Base-by-base conservation (phyloP, 2,888 invertebrate species). In the Eupithecia vulgata region DNA sequence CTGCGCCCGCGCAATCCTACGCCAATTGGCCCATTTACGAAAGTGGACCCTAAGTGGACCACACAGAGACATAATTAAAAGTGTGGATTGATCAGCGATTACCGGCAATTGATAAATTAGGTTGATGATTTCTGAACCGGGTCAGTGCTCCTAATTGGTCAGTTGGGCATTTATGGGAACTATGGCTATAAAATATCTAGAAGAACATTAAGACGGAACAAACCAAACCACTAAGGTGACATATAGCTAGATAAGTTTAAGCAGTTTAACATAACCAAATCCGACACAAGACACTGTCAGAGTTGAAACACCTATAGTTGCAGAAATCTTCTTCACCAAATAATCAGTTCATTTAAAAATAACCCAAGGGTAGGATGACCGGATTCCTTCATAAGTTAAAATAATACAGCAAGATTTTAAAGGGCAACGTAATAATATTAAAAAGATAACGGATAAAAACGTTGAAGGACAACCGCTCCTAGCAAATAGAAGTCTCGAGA, bases 61-160 rank as follows among this genome's bases (percentile, higher is more conserved):
- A 40, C 65, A 65, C 81, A 76, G 81, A 82, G 81, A 74, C 70
- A 75, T 79, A 79, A 81, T 65, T 65, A 82, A 72, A 77, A 83
- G 81, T 65, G 37, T 65, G 79, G 84, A 88, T 85, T 85, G 83
- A 89, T 86, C 82, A 75, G 67, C 81, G 84, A 86, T 89, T 89
- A 87, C 81, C 42, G 77, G 79, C 85, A 88, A 90, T 91, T 90
- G 88, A 82, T 85, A 85, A 88, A 90, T 89, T 87, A 82, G 84
- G 83, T 80, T 82, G 82, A 81, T 81, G 71, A 57, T 69, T 75
- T 77, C 45, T 70, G 72, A 75, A 70, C 64, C 79, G 65, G 73
- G 74, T 76, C 74, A 74, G 30, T 70, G 71, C 64, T 71, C 61
- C 37, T 42, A 64, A 70, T 62, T 64, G 40, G 57, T 35, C 75